Conservation (phyloP, 2,113 vertebrate genomes). For the Tamias sibiricus region DNA sequence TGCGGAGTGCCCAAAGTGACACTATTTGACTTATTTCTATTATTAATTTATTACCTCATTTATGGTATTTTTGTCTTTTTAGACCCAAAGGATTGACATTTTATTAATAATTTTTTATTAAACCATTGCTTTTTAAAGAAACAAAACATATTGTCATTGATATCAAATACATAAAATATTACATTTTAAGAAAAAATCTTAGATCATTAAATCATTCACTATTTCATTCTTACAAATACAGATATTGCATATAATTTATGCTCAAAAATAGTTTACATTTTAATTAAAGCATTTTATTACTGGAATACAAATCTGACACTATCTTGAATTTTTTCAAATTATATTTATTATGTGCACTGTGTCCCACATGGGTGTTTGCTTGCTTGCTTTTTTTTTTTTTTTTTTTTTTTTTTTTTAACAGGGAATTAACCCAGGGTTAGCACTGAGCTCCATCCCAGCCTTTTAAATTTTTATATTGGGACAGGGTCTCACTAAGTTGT, state of each 20-base stretch:
- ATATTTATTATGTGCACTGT: neutral
- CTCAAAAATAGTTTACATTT: neutral
- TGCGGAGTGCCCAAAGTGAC: neutral
- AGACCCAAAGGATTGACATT: neutral
- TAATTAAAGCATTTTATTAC: constrained; percentile 13
- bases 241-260: neutral
- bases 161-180: neutral
- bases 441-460: too few species aligned
- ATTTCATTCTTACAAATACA: neutral
- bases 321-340: neutral
- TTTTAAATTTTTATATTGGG: too few species aligned
- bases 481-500: too few species aligned
- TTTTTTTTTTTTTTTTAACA: too few species aligned
- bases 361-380: neutral
- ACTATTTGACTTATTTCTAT: neutral
- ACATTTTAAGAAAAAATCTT: neutral
- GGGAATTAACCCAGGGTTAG: too few species aligned
- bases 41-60: neutral
- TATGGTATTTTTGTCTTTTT: neutral
- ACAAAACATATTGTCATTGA: neutral
- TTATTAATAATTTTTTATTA: neutral
- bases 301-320: neutral
- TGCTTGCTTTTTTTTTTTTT: too few species aligned
- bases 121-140: neutral
- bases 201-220: neutral